These are phyloP conservation scores for Eurystomus gularis DNA, from an alignment of 2,113 vertebrate species.

Conservation along the genomic window DNA sequence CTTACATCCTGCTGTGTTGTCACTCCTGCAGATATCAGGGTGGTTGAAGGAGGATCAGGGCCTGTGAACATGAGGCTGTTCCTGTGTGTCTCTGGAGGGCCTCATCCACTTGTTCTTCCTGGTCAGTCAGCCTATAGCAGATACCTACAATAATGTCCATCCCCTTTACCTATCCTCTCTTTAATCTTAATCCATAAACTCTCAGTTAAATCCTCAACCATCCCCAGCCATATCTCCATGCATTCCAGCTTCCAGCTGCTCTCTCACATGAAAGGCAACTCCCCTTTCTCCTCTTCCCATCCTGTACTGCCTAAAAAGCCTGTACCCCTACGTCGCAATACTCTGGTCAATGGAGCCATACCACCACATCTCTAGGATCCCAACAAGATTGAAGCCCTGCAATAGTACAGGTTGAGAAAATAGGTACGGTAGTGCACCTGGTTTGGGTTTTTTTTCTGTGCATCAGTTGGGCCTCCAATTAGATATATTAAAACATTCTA, in stretches of 20 bases:
- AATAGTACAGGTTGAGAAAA: neutral
- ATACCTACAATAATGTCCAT: neutral
- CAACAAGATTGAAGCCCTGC: neutral
- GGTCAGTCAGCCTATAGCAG: neutral
- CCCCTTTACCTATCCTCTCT: neutral
- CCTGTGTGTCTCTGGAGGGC: neutral
- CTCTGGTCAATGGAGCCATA: neutral
- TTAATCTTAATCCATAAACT: neutral
- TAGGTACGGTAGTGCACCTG: neutral
- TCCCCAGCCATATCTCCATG: neutral
- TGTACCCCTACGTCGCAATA: neutral
- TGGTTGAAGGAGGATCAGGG: too few species aligned
- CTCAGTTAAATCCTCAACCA: neutral
- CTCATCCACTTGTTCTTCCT: neutral
- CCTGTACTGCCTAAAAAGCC: neutral
- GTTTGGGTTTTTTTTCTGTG: neutral
- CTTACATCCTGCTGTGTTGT: neutral
- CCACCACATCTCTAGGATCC: neutral
- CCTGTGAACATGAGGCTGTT: too few species aligned
- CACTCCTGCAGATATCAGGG: too few species aligned
- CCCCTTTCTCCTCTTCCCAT: neutral
- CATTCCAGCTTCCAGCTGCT: neutral
- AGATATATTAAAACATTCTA: neutral
- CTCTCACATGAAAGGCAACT: neutral
- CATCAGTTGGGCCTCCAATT: neutral